Percentiles rank a stretch among this genome's conserved stretches.
phyloP scores from a whole-genome alignment of 2,888 invertebrate species.

The Ochlodes sylvanus region DNA sequence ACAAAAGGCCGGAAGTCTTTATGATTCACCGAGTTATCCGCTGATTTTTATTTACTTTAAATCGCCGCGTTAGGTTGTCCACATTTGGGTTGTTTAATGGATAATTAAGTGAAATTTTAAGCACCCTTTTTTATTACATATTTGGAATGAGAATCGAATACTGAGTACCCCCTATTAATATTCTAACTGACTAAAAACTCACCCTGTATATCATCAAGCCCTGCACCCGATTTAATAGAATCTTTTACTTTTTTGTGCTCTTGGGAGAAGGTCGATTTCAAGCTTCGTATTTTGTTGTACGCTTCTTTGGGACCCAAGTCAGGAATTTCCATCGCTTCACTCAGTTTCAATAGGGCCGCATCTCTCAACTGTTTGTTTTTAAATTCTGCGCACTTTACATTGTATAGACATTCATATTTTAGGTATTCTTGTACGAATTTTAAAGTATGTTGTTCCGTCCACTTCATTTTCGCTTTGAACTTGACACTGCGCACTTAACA shows the following conservation, averaged over 20 bases:
- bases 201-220: no score
- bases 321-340: slow-evolving; percentile 27
- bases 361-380: slow-evolving; percentile 22
- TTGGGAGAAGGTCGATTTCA: slow-evolving; percentile 14
- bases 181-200: no score
- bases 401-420: slow-evolving; percentile 16
- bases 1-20: no score
- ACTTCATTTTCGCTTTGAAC: slow-evolving; percentile 14
- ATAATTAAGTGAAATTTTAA: no score
- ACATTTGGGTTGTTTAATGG: no score
- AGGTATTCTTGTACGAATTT: slow-evolving; percentile 18
- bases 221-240: slow-evolving; percentile 2
- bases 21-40: no score
- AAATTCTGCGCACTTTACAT: slow-evolving; percentile 18
- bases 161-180: no score
- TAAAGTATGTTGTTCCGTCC: slow-evolving; percentile 12
- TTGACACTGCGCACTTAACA: slow-evolving; percentile 20
- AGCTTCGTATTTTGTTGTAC: slow-evolving; percentile 22
- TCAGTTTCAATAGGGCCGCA: slow-evolving; percentile 16
- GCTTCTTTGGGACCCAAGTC: slow-evolving; percentile 29
- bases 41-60: no score
- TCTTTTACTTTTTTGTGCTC: slow-evolving; percentile 42
- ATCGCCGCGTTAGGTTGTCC: no score
- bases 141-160: no score
- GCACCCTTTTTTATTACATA: no score